phyloP scores from a whole-genome alignment of 2,113 vertebrate species.

The Poeciliopsis occidentalis region DNA sequence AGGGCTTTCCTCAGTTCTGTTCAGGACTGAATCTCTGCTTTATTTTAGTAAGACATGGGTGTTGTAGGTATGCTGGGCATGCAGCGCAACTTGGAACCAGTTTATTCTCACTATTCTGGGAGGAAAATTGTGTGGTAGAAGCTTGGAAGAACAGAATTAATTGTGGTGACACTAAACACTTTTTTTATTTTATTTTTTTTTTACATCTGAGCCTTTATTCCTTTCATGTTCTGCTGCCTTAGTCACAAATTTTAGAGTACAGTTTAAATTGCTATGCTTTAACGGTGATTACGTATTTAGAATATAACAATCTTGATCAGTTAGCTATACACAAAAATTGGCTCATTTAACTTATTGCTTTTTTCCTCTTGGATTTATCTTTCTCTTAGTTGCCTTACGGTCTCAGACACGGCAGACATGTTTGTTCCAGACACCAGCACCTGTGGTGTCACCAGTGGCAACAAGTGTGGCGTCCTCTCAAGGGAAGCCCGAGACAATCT shows the following conservation, averaged over 20 bases:
- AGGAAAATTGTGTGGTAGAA: background rate
- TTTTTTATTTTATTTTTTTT: too few species aligned
- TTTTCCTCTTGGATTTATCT: background rate
- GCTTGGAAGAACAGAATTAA: too few species aligned
- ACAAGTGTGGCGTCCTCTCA: constrained; percentile 1
- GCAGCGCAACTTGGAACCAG: background rate
- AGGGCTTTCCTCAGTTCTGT: constrained; percentile 1
- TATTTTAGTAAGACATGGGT: background rate
- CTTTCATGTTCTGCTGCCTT: too few species aligned
- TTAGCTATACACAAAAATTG: background rate
- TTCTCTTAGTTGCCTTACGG: constrained; percentile 60
- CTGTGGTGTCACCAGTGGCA: background rate
- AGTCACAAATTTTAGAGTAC: too few species aligned
- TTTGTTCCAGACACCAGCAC: constrained; percentile 47
- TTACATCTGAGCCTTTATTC: too few species aligned
- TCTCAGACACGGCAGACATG: constrained; percentile 68
- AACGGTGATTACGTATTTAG: background rate
- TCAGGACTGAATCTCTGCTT: background rate
- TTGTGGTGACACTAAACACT: too few species aligned
- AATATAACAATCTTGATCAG: background rate
- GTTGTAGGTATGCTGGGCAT: background rate
- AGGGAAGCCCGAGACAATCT: background rate
- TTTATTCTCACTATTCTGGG: background rate
- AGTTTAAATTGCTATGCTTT: background rate
- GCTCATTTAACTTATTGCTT: background rate